These are phyloP conservation scores for Netelia inedita DNA, from an alignment of 2,888 invertebrate genomes.

Conservation along the genomic window DNA sequence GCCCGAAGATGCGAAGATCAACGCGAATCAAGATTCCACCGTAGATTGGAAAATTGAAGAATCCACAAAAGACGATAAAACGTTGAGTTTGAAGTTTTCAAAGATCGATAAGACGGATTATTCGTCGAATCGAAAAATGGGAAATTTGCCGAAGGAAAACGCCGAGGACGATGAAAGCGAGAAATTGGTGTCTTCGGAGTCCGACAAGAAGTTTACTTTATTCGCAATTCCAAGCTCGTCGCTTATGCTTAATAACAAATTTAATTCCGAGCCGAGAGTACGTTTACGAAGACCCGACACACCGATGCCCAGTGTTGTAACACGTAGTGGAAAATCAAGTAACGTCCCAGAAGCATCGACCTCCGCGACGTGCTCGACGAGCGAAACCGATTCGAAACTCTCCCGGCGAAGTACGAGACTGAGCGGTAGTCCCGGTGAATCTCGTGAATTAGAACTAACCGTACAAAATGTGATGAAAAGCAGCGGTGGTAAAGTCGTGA, in stretches of 20 bases:
- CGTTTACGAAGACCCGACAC: constrained; percentile 77
- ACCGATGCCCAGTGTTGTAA: constrained; percentile 74
- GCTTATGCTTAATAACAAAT: constrained; percentile 26
- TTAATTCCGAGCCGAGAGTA: constrained; percentile 35
- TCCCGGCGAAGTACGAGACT: constrained; percentile 52
- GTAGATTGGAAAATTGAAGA: constrained; percentile 6
- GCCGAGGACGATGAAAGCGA: background rate
- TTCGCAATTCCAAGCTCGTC: constrained; percentile 30
- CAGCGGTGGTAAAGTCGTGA: constrained; percentile 24
- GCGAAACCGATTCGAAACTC: constrained; percentile 40
- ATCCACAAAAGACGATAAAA: background rate
- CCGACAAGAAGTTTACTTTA: constrained; percentile 20
- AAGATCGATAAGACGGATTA: constrained; percentile 27
- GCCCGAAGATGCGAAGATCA: background rate
- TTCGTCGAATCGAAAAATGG: background rate
- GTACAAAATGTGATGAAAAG: constrained; percentile 41
- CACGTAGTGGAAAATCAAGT: constrained; percentile 56
- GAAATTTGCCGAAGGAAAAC: background rate
- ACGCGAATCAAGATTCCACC: background rate
- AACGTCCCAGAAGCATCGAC: constrained; percentile 41
- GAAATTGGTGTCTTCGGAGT: background rate
- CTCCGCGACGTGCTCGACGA: constrained; percentile 16
- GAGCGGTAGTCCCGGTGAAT: background rate
- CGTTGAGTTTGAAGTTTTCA: background rate
- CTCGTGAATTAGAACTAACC: constrained; percentile 22